Conservation (phyloP, 2,113 vertebrate species). For the Charadrius vociferus region DNA sequence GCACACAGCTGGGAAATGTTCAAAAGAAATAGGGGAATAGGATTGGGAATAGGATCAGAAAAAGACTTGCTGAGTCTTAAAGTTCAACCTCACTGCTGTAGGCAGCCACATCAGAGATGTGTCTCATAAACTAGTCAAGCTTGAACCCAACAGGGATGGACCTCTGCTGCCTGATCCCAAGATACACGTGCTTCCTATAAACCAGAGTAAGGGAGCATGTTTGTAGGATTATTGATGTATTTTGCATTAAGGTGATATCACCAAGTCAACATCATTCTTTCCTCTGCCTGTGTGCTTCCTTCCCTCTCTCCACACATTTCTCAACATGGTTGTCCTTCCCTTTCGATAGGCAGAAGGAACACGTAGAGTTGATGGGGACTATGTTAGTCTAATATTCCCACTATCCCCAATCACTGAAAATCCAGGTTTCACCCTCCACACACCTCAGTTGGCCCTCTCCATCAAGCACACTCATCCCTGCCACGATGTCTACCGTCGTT, state of each 20-base stretch:
- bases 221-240: not conserved
- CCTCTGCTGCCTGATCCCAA: not conserved
- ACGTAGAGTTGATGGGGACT: too few species aligned
- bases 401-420: not conserved
- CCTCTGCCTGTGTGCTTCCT: not conserved
- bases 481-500: fast-evolving
- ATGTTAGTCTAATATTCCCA: not conserved
- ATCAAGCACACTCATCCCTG: fast-evolving
- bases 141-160: fast-evolving
- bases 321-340: fast-evolving
- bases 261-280: fast-evolving
- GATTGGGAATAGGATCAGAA: not conserved
- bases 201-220: not conserved
- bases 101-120: not conserved
- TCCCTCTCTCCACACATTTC: not conserved
- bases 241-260: not conserved
- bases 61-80: not conserved
- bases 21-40: not conserved
- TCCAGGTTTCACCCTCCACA: not conserved
- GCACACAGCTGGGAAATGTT: not conserved
- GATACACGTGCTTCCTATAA: not conserved
- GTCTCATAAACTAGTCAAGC: not conserved
- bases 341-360: too few species aligned
- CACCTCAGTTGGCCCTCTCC: not conserved
- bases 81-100: fast-evolving